phyloP scores from a whole-genome alignment of 2,888 invertebrate genomes.

The Poecilus cupreus region DNA sequence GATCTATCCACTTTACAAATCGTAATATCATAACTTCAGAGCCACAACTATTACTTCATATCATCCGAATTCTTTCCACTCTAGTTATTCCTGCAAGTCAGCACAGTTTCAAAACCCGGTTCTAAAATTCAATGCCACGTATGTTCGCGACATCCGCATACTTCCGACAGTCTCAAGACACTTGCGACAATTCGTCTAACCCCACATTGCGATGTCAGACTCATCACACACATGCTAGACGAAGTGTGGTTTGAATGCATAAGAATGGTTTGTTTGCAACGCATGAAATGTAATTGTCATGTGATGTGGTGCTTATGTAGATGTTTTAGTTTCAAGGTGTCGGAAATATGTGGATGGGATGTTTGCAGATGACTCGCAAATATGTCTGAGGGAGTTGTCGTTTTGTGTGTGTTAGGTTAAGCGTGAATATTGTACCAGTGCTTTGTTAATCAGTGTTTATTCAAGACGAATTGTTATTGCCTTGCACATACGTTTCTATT shows the following conservation, averaged over 20 bases:
- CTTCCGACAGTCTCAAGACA: neutral
- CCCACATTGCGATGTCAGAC: neutral
- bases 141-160: neutral
- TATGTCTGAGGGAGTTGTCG: neutral
- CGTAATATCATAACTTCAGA: too few species aligned
- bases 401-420: neutral
- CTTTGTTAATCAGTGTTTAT: too few species aligned
- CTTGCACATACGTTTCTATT: too few species aligned
- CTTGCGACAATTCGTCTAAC: neutral
- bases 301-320: neutral
- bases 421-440: too few species aligned
- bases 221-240: neutral
- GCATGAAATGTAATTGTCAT: neutral
- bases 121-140: slow-evolving; percentile 16
- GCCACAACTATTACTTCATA: neutral
- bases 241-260: neutral
- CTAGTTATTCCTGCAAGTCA: slow-evolving; percentile 4
- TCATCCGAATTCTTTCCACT: neutral
- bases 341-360: neutral
- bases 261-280: neutral
- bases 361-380: neutral
- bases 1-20: too few species aligned
- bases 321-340: neutral
- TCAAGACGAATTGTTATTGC: too few species aligned
- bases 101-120: neutral